Conservation (phyloP, 2,113 vertebrate genomes). For the Opisthocomus hoazin region DNA sequence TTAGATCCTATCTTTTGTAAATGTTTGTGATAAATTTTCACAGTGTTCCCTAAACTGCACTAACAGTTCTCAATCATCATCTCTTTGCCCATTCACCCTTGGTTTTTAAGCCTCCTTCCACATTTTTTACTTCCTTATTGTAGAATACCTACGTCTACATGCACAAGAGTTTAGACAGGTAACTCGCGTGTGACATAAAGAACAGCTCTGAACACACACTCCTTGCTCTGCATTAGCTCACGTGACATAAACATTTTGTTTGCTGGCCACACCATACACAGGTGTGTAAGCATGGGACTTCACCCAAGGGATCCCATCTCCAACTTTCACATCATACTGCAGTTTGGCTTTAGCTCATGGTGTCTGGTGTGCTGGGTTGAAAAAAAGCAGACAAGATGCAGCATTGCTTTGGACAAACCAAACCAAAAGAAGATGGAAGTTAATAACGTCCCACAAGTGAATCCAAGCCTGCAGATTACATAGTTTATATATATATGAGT, state of each 20-base stretch:
- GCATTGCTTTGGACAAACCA: not conserved
- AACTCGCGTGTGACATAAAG: not conserved
- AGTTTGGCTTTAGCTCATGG: not conserved
- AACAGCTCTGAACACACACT: not conserved
- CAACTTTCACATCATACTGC: not conserved
- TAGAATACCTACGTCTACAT: not conserved
- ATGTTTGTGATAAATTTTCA: not conserved
- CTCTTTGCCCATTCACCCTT: not conserved
- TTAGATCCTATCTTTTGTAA: not conserved
- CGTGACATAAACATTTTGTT: not conserved
- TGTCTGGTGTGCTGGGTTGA: not conserved
- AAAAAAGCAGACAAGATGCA: not conserved
- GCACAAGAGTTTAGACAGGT: not conserved
- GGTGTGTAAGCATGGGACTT: not conserved
- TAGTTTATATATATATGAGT: not conserved
- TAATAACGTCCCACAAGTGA: not conserved
- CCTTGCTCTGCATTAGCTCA: not conserved
- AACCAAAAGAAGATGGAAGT: not conserved
- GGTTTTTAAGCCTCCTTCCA: not conserved
- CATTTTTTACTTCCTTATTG: not conserved
- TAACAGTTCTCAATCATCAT: not conserved
- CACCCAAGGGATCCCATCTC: not conserved
- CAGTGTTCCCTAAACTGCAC: not conserved
- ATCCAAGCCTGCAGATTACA: not conserved
- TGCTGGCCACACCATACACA: fast-evolving